Base-by-base conservation (phyloP, 2,888 invertebrate species). In the Desoria tigrina region DNA sequence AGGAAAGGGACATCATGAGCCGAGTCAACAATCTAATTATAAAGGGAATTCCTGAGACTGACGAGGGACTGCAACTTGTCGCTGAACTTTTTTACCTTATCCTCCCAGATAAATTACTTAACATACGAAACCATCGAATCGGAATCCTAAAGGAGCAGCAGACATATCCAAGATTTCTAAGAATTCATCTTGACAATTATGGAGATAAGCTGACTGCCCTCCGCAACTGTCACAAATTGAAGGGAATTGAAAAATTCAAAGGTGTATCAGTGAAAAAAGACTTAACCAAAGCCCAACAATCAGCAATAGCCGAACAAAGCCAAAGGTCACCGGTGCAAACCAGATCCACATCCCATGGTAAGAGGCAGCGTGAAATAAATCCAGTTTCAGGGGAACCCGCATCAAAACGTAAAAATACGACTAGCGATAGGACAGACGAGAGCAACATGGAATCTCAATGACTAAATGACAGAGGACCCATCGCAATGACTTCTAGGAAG, bases 281-380 rank as follows among this genome's bases (percentile, higher is more conserved):
- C 16, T 24, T 51, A 3, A 51, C 51, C 4, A 51, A 51, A 51
- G 23, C 27, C 3, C 51, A 51, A 21, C 51, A 21, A 49, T n/a
- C n/a, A n/a, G n/a, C n/a, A n/a, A n/a, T n/a, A n/a, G n/a, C n/a
- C n/a, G n/a, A n/a, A n/a, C n/a, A n/a, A n/a, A n/a, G n/a, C n/a
- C 7, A 49, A 7, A 4, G 11, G 11, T 32, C 32, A 32, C 4
- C 32, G 6, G 6, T 32, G 32, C 4, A 32, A 7, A 32, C 32
- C 4, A 32, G 32, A 32, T 32, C 32, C 32, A 4, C 4, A 32
- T 7, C 32, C 11, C 49, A 11, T 7, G 14, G n/a, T 9, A 11
- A 49, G 18, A n/a, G n/a, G 16, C 4, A 32, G 32, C 32, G 32
- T 32, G 6, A 11, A 32, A 11, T 11, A 32, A 32, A 4, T 11